Evolutionary conservation across 1,140 invertebrate genomes (phyloP), one percentile per base, ranked within the genome.

Genomic region (Pinna nobilis): DNA sequence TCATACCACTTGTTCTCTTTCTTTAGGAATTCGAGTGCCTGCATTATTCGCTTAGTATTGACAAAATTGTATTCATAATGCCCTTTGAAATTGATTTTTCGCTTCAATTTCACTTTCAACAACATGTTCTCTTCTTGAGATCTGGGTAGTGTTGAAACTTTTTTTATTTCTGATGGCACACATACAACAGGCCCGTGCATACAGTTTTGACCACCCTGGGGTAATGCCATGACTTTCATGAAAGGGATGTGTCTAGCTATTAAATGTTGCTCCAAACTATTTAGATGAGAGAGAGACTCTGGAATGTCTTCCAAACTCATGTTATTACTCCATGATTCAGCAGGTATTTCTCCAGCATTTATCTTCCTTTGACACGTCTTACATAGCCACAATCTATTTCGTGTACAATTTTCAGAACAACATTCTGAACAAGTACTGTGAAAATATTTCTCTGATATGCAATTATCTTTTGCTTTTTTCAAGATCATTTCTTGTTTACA

Each of bases 171-270:
- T 41, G 63, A 57, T 37, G 70, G 70, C 7, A 73, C 70, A 50
- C 63, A 66, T 32, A 61, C 64, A 50, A 55, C 51, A 30, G 63
- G 63, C 35, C 70, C 63, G 60, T 66, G 64, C 15, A 67, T 44
- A 47, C 18, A 32, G 33, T 73, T 59, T 23, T 73, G 64, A 23
- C 63, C 53, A 35, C 41, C 41, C 41, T 44, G 41, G 41, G 41
- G 41, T 18, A 44, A 44, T 11, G 41, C 9, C 41, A 44, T 44
- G 18, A 44, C 41, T 44, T 44, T 11, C 9, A 11, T 9, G 18
- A 44, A 44, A 39, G 61, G 60, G 32, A 72, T 65, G 49, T 47
- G 47, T 25, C 55, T 25, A 30, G 70, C 32, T 41, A 72, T 44
- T 44, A 44, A 44, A 44, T 44, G 41, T 9, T 18, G 41, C 41